phyloP scores from a whole-genome alignment of 1,140 invertebrate genomes.

The Drosophila leontia region DNA sequence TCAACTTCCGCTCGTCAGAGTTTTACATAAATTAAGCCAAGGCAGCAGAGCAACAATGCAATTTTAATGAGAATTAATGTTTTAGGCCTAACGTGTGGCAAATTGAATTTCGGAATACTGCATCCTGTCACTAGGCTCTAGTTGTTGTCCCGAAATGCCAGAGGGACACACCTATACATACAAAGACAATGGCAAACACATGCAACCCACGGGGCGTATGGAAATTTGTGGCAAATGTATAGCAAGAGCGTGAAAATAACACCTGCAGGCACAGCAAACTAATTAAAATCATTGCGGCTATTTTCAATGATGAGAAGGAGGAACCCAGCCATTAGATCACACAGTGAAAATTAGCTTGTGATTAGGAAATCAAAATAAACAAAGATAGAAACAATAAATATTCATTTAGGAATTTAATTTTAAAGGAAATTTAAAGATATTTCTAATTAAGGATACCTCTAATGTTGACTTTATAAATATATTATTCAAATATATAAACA shows the following conservation, averaged over 20 bases:
- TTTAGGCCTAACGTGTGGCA: conserved; percentile 54
- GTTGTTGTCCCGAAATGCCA: conserved; percentile 17
- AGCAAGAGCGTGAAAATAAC: conserved; percentile 58
- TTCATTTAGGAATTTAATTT: background rate
- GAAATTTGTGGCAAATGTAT: conserved; percentile 36
- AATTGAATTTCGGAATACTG: conserved; percentile 60
- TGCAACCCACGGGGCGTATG: conserved; percentile 9
- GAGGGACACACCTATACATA: background rate
- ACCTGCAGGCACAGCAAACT: conserved; percentile 64
- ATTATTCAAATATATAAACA: background rate
- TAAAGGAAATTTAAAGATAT: background rate
- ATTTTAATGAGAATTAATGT: conserved; percentile 71
- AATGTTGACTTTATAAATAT: too few species aligned
- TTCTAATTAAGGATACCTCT: accelerated
- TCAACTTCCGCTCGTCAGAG: conserved; percentile 48
- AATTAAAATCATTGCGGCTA: conserved; percentile 66
- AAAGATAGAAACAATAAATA: background rate
- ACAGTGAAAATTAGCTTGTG: conserved; percentile 4
- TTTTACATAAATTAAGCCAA: conserved; percentile 56
- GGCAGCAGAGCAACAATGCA: conserved; percentile 44
- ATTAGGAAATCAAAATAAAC: background rate
- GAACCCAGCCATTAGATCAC: background rate
- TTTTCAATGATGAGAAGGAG: conserved; percentile 7
- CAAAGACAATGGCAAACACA: background rate
- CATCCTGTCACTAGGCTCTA: background rate